phyloP scores from a whole-genome alignment of 2,797 vertebrate species.

The Chelon labrosus region DNA sequence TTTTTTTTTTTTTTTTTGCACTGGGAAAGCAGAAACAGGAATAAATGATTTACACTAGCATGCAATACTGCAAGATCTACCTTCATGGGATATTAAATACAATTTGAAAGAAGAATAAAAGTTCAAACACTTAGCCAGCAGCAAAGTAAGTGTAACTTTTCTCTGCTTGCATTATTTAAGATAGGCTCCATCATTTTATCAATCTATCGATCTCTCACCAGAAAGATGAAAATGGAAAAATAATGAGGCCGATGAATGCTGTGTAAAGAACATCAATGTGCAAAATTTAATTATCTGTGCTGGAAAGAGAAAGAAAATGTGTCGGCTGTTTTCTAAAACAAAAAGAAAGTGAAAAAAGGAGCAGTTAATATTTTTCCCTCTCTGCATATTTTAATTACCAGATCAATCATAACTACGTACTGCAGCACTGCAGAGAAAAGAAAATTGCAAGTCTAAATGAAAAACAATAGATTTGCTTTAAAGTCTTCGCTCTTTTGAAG shows the following conservation, averaged over 20 bases:
- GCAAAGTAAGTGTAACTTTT: constrained; percentile 86
- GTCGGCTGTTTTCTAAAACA: constrained; percentile 90
- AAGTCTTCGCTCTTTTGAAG: constrained; percentile 88
- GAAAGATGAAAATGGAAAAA: constrained; percentile 92
- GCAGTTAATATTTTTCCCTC: constrained; percentile 87
- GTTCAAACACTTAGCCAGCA: constrained; percentile 86
- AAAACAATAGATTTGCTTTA: constrained; percentile 92
- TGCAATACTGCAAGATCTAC: constrained; percentile 64
- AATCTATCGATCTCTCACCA: constrained; percentile 89
- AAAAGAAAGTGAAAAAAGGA: constrained; percentile 83
- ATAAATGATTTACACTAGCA: constrained; percentile 73
- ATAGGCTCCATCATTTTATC: constrained; percentile 89
- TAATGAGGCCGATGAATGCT: constrained; percentile 88
- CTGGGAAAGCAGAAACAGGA: constrained; percentile 70
- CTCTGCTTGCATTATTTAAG: constrained; percentile 88
- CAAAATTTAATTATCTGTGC: constrained; percentile 89
- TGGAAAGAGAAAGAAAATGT: constrained; percentile 79
- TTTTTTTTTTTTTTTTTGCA: constrained; percentile 46
- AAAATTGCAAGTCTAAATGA: constrained; percentile 89
- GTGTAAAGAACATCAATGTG: constrained; percentile 90
- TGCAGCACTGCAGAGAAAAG: constrained; percentile 77
- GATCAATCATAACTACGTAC: constrained; percentile 89
- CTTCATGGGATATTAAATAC: constrained; percentile 81
- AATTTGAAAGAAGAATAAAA: constrained; percentile 84
- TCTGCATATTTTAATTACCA: constrained; percentile 92